Percentiles rank a stretch among this genome's conserved stretches.
Conservation (phyloP, 64 coral and sea anemone species). For the Porites lutea region DNA sequence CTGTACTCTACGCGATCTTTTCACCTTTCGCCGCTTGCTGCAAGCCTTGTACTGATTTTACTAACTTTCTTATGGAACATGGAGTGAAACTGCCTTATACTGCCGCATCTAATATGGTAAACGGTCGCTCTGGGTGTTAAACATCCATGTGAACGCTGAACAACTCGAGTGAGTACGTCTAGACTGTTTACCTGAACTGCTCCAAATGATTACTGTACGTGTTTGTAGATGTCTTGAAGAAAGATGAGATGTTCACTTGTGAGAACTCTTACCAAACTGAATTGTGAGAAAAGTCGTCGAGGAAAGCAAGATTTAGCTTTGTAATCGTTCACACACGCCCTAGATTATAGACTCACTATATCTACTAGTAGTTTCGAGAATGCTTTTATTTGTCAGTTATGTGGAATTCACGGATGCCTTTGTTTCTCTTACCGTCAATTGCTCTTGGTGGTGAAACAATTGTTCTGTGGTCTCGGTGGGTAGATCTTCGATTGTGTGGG, state of each 20-base stretch:
- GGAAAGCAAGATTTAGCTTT: neutral
- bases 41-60: slow-evolving; percentile 80
- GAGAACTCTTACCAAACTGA: too few relatives aligned
- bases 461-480: neutral
- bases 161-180: neutral
- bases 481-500: neutral
- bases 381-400: neutral
- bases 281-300: too few relatives aligned
- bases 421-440: neutral
- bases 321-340: neutral
- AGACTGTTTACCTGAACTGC: neutral
- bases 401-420: neutral
- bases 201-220: neutral
- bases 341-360: neutral
- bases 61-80: slow-evolving; percentile 77
- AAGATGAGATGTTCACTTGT: too few relatives aligned
- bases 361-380: neutral
- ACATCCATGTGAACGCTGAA: neutral
- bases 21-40: slow-evolving; percentile 98
- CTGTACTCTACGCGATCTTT: slow-evolving; percentile 92
- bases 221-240: neutral
- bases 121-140: slow-evolving; percentile 85
- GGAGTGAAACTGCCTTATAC: slow-evolving; percentile 87
- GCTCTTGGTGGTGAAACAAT: neutral
- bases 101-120: slow-evolving; percentile 92